Base-by-base conservation (phyloP, 2,888 invertebrate genomes). In the Cheilosia pagana region DNA sequence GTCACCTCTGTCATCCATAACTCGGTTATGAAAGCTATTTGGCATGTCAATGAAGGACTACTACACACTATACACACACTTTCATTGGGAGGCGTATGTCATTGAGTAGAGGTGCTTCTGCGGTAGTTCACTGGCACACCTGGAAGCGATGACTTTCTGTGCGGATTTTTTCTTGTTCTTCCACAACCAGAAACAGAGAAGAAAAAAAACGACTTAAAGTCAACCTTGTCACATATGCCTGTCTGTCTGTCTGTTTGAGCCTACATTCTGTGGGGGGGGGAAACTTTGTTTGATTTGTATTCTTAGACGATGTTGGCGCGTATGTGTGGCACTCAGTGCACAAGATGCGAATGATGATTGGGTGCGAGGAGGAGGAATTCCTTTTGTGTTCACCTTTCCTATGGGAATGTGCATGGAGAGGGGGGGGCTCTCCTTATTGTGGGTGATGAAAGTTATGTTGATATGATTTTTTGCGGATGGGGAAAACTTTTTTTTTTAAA, bases 201-300 rank as follows among this genome's bases (percentile, higher is more conserved):
- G n/a, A 31, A 52, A 63, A 57, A 45, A 16, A 41, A 57, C 8
- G 62, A 63, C 59, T 63, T 52, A 55, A 55, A 55, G 48, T 55
- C 67, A 53, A 48, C 50, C 55, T 71, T 72, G 41, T 71, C 48
- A 39, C 67, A 67, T 65, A 60, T 77, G 71, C 23, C 65, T 65
- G 53, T 62, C 19, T 77, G 53, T 62, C 19, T 77, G 35, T 62
- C 35, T 65, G 63, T 31, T 48, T 70, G 53, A 70, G 70, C 57
- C 77, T 75, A 57, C 52, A 59, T 50, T 14, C 45, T 3, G 59
- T 39, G 71, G 48, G 53, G 8, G 71, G n/a, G 53, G 16, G 39
- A 62, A 70, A 74, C n/a, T 70, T 78, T 78, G 52, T 68, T 83
- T 78, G 83, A 83, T 83, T 78, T 83, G 83, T 83, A 83, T 78